Conservation (phyloP, 92 coral and sea anemone genomes). For the Palythoa caribaeorum region DNA sequence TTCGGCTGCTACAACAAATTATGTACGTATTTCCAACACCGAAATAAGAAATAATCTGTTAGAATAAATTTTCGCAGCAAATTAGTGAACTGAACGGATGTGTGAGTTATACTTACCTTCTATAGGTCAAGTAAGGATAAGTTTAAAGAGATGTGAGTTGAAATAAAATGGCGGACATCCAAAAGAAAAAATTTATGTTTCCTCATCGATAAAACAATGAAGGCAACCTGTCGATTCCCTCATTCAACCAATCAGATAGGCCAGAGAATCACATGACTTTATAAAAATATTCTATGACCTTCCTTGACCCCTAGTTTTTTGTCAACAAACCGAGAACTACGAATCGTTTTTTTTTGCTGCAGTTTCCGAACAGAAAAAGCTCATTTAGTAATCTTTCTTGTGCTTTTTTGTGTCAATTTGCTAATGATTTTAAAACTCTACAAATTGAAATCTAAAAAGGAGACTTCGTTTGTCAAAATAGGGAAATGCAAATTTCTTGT, state of each 20-base stretch:
- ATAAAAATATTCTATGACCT: not conserved
- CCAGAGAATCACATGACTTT: conserved; percentile 33
- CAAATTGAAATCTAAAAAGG: not conserved
- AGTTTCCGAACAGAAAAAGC: not conserved
- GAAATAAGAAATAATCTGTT: not conserved
- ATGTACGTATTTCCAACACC: not conserved
- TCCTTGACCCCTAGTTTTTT: not conserved
- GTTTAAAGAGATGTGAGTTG: conserved; percentile 13
- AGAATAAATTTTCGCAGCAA: not conserved
- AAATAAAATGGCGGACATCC: conserved; percentile 38
- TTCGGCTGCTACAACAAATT: conserved; percentile 9
- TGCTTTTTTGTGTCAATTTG: not conserved
- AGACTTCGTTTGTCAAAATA: not conserved
- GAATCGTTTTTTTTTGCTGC: not conserved
- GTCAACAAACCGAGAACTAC: not conserved
- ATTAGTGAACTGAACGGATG: not conserved
- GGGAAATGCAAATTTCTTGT: conserved; percentile 13
- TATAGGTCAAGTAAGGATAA: conserved; percentile 50
- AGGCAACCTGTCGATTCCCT: conserved; percentile 7
- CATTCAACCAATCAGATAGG: conserved; percentile 28
- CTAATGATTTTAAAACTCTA: not conserved
- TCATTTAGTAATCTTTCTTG: not conserved
- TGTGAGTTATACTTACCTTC: conserved; percentile 11
- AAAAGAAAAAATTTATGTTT: conserved; percentile 8
- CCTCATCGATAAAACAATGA: conserved; percentile 26